Conservation (phyloP, 1,140 invertebrate genomes). For the Pogonomyrmex barbatus region DNA sequence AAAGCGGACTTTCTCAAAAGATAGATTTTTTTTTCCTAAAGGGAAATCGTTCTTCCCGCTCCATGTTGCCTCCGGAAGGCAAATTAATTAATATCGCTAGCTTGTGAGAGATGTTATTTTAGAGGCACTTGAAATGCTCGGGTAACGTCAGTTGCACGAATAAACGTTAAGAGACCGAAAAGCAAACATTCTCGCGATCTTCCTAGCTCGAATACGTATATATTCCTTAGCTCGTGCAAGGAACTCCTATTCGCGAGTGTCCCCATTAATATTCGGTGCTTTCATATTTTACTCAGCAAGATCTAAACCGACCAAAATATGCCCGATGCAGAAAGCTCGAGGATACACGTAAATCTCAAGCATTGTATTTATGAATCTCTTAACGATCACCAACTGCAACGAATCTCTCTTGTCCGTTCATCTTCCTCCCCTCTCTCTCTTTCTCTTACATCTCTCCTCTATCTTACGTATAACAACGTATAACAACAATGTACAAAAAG, state of each 20-base stretch:
- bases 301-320: conserved; percentile 46
- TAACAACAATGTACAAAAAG: not conserved
- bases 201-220: conserved; percentile 6
- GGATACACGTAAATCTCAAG: conserved; percentile 38
- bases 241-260: conserved; percentile 25
- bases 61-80: not conserved
- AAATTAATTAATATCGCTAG: conserved; percentile 54
- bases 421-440: not conserved
- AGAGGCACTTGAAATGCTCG: conserved; percentile 39
- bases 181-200: conserved; percentile 53
- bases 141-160: conserved; percentile 51
- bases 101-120: conserved; percentile 39
- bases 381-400: conserved; percentile 28
- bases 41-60: not conserved
- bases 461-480: conserved; percentile 5
- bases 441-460: not conserved
- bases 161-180: conserved; percentile 55
- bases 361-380: conserved; percentile 40
- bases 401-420: not conserved
- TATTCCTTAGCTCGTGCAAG: conserved; percentile 1
- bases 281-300: conserved; percentile 54
- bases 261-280: conserved; percentile 56
- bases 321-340: conserved; percentile 14
- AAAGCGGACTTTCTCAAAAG: not conserved
- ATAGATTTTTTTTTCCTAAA: not conserved